Conservation (phyloP, 2,888 invertebrate species). For the Catocala sponsa region DNA sequence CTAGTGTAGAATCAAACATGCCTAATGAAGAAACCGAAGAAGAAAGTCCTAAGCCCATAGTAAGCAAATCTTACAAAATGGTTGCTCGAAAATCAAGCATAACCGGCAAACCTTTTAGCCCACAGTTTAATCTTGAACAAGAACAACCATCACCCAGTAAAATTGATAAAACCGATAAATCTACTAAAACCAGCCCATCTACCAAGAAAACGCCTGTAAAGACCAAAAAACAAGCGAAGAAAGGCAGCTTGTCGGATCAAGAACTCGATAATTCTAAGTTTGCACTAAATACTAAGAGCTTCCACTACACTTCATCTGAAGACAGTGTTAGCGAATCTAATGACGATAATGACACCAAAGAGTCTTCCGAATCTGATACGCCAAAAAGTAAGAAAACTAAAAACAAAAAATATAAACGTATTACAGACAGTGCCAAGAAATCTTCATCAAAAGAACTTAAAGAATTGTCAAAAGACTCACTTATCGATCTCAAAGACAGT, state of each 20-base stretch:
- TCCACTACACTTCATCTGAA: constrained; percentile 78
- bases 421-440: constrained; percentile 75
- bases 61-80: constrained; percentile 86
- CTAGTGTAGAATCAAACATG: constrained; percentile 53
- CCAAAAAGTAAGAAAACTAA: constrained; percentile 74
- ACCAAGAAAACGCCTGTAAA: constrained; percentile 65
- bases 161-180: constrained; percentile 65
- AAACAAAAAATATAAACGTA: constrained; percentile 79
- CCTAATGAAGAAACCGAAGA: constrained; percentile 62
- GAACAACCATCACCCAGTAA: constrained; percentile 58
- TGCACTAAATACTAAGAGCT: constrained; percentile 72
- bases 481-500: constrained; percentile 79
- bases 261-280: constrained; percentile 81
- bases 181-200: constrained; percentile 48
- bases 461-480: constrained; percentile 81
- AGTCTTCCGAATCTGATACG: constrained; percentile 77
- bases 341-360: constrained; percentile 80
- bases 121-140: constrained; percentile 74
- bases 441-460: constrained; percentile 78
- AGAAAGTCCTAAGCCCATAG: constrained; percentile 77
- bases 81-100: constrained; percentile 85
- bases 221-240: constrained; percentile 69
- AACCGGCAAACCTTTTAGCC: constrained; percentile 84
- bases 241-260: constrained; percentile 74
- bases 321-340: constrained; percentile 82